A percentile compares a stretch with the other conserved stretches of the same genome.
These are phyloP conservation scores for Pocillopora damicornis DNA, from an alignment of 64 coral and sea anemone genomes.

Conservation along the genomic window DNA sequence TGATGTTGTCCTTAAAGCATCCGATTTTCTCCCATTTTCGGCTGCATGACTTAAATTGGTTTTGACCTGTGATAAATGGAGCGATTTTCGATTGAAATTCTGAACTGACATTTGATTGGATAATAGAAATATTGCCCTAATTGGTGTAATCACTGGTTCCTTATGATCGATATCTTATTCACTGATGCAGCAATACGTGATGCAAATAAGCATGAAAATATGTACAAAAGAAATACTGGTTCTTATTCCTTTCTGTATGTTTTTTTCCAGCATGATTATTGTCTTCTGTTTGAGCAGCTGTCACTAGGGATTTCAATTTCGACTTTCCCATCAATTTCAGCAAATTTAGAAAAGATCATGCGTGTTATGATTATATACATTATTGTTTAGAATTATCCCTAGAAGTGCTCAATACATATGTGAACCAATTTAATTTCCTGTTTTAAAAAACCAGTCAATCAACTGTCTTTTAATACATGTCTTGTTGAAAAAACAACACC, in stretches of 20 bases:
- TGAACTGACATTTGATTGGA: too few relatives aligned
- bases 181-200: neutral
- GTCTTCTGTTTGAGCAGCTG: neutral
- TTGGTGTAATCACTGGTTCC: too few relatives aligned
- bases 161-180: too few relatives aligned
- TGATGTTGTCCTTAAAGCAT: conserved; percentile 30
- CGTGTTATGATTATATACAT: neutral
- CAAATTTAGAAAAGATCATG: neutral
- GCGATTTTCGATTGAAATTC: too few relatives aligned
- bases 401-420: neutral
- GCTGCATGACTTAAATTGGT: conserved; percentile 23
- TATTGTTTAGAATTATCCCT: neutral
- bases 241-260: neutral
- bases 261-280: neutral
- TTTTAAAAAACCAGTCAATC: neutral
- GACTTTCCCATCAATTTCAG: neutral
- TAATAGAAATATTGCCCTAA: too few relatives aligned
- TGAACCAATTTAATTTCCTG: conserved; percentile 9
- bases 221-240: neutral
- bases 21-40: conserved; percentile 36
- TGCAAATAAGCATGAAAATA: neutral
- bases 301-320: neutral
- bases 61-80: neutral
- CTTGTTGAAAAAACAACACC: neutral
- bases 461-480: neutral